Base-by-base conservation (phyloP, 2,888 invertebrate species). In the Acrobasis repandana region DNA sequence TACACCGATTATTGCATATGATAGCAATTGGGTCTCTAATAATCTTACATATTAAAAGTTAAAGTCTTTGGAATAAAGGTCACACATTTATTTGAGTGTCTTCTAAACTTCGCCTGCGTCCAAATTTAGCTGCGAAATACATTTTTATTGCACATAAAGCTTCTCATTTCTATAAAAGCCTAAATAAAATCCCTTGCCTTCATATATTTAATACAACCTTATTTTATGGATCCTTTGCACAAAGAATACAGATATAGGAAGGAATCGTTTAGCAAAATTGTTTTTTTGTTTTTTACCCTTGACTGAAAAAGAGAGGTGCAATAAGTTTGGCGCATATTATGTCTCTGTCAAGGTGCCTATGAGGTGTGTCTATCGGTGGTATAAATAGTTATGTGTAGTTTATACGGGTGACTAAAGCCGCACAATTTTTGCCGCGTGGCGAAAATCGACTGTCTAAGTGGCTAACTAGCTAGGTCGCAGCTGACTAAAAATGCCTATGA, bases 171-270 rank as follows among this genome's bases (percentile, higher is more conserved):
- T 58, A 49, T 49, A 58, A 48, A 57, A 57, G 49, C 49, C 58
- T 58, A 49, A 58, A 58, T 58, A 58, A 58, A 58, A 58, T 58
- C 49, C 57, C 57, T 56, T 34, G 57, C 57, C 57, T 48, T 57
- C 47, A 57, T 57, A 57, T 57, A 57, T 57, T 57, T 57, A 57
- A 57, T 57, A 57, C 34, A 48, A 33, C 57, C 57, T 47, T 57
- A 57, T 57, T 57, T 57, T 57, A 57, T 57, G 48, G 57, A 48
- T 48, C 34, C 18, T 20, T 54, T 54, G 20, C 36, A 54, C 38
- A 38, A 54, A 50, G 28, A 50, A 36, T 50, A 51, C 34, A 54
- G 16, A 54, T 38, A 16, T 15, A 54, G 38, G 2, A 54, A 38
- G 38, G 11, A 18, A 38, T 14, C 38, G 18, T 54, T 38, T 54